Percentiles rank a stretch among this genome's conserved stretches.
Evolutionary conservation across 23 tunicate genomes (phyloP).

Genomic region (Pegea sp.): DNA sequence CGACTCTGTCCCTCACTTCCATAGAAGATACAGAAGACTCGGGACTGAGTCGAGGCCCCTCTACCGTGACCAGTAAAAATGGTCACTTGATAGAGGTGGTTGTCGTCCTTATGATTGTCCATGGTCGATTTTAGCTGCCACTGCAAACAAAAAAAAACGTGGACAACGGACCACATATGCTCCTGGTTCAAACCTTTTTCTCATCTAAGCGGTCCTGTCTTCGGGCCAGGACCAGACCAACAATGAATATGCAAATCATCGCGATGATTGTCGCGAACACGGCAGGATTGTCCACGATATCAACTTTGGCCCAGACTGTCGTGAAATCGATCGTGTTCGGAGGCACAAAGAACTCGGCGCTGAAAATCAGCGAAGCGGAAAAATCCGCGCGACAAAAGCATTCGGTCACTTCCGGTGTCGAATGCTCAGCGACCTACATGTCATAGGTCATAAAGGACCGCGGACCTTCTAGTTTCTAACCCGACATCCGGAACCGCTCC

Average conservation of each 20-base stretch:
- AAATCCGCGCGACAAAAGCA: slow-evolving; percentile 47
- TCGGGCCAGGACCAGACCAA: slow-evolving; percentile 53
- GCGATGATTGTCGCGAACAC: slow-evolving; percentile 79
- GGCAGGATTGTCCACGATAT: slow-evolving; percentile 89
- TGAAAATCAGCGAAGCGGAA: slow-evolving; percentile 69
- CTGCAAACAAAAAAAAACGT: no score
- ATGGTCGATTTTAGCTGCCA: slow-evolving; percentile 59
- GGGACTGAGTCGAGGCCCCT: slow-evolving; percentile 63
- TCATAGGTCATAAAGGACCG: not conserved
- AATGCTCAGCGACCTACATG: slow-evolving; percentile 44
- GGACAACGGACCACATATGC: no score
- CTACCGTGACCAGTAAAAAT: slow-evolving; percentile 79
- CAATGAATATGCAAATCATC: slow-evolving; percentile 20
- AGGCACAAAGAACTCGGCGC: slow-evolving; percentile 96
- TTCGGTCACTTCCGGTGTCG: slow-evolving; percentile 88
- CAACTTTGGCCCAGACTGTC: slow-evolving; percentile 77
- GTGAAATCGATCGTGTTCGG: slow-evolving; percentile 94
- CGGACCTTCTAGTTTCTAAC: slow-evolving; percentile 3
- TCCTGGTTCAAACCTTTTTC: slow-evolving; percentile 28
- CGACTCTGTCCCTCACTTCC: slow-evolving; percentile 54
- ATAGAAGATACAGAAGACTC: slow-evolving; percentile 40
- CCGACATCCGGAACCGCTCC: slow-evolving; percentile 78
- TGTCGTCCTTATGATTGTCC: slow-evolving; percentile 84
- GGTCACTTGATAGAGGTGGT: slow-evolving; percentile 59
- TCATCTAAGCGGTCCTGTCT: slow-evolving; percentile 42